A percentile compares a stretch with the other conserved stretches of the same genome.
Conservation (phyloP, 1,140 invertebrate species). For the Lysiphlebus fabarum region DNA sequence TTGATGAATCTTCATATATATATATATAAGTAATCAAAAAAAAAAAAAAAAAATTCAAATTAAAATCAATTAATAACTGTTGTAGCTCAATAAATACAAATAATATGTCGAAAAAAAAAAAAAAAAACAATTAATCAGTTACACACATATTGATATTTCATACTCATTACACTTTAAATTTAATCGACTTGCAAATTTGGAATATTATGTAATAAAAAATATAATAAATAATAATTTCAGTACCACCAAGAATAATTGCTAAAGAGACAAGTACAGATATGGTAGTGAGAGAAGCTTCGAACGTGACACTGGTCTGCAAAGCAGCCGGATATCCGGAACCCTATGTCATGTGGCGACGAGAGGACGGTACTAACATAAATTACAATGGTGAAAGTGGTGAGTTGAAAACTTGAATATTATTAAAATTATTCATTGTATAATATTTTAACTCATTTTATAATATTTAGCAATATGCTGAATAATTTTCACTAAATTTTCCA, state of each 20-base stretch:
- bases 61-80: no score
- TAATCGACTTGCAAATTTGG: no score
- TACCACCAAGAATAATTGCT: slow-evolving; percentile 81
- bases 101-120: no score
- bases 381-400: slow-evolving; percentile 81
- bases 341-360: slow-evolving; percentile 86
- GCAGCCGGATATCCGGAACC: slow-evolving; percentile 86
- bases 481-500: no score
- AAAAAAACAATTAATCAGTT: background rate
- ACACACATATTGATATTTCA: background rate
- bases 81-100: no score
- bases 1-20: no score
- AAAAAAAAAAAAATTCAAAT: no score
- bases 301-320: slow-evolving; percentile 82
- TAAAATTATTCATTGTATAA: background rate
- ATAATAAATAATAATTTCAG: slow-evolving; percentile 52
- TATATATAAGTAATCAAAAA: no score
- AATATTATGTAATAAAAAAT: background rate
- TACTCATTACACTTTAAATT: background rate
- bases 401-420: slow-evolving; percentile 24
- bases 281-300: slow-evolving; percentile 83
- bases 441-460: no score
- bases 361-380: slow-evolving; percentile 82
- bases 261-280: slow-evolving; percentile 84
- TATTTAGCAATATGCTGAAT: no score